phyloP scores from a whole-genome alignment of 2,888 invertebrate genomes.

The Ochropleura leucogaster region DNA sequence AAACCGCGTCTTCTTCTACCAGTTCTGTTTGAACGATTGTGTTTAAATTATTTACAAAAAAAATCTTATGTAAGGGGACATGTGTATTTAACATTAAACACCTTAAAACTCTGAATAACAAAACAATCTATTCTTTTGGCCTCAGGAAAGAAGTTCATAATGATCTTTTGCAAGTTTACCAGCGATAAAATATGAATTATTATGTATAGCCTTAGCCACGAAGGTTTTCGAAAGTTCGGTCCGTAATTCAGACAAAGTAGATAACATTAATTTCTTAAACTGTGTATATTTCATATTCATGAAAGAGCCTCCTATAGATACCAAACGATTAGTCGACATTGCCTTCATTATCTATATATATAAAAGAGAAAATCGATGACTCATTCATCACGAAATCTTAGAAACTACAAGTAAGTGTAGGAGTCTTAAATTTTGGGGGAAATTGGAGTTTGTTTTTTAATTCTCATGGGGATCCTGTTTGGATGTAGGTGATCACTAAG shows the following conservation, averaged over 20 bases:
- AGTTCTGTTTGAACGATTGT: no score
- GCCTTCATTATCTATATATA: no score
- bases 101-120: neutral
- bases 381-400: no score
- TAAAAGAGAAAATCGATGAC: no score
- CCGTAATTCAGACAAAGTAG: neutral
- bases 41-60: no score
- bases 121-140: slow-evolving; percentile 1
- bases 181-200: slow-evolving; percentile 24
- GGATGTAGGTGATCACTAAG: no score
- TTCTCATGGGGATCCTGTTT: no score
- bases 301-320: neutral
- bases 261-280: slow-evolving; percentile 27
- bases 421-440: no score
- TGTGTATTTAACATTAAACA: neutral
- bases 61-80: no score
- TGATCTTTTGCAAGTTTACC: slow-evolving; percentile 5
- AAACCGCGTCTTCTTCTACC: no score
- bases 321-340: neutral
- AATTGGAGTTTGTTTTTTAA: no score
- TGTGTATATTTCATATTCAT: neutral
- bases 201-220: slow-evolving; percentile 32
- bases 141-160: slow-evolving; percentile 6
- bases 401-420: no score
- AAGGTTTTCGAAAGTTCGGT: slow-evolving; percentile 13